Base-by-base conservation (phyloP, 53 echinoderm and acorn worm genomes). In the Mesocentrotus franciscanus region DNA sequence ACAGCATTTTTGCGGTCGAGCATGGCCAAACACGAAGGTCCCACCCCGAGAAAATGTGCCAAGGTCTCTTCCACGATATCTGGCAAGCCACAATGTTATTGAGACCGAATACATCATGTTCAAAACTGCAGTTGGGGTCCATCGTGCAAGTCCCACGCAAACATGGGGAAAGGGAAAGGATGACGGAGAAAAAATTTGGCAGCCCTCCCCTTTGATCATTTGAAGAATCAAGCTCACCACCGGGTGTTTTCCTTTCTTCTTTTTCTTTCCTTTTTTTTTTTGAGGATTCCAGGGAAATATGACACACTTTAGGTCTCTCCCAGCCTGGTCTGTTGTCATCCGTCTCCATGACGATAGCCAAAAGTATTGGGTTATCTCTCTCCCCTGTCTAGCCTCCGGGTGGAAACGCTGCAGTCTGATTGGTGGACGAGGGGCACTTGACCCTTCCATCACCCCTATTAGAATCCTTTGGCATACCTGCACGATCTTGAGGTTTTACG, bases 301-400 rank as follows among this genome's bases (percentile, higher is more conserved):
- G 56, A 92, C 72, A 66, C 92, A 92, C 66, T 56, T 58, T 92
- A 75, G 92, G 92, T 92, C 92, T 74, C 74, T 75, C 92, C 68
- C 92, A 42, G 24, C 74, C 74, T 32, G 56, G 91, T 71, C 55
- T 92, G 92, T 92, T 92, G 92, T 92, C 72, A 72, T 72, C 42
- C 0, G 92, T 92, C 16, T 32, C 75, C 75, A 56, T 92, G 92
- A 49, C 68, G 56, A 92, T 74, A 92, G 92, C 92, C 91, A 66
- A 92, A 92, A 92, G 92, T 92, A 92, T 92, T 92, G 92, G 92
- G 92, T 92, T 92, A 92, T 92, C 92, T 92, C 56, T 92, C 75
- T 36, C 92, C 74, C 92, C 92, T 92, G 92, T 92, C 92, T 92
- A 91, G 92, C 92, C 92, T n/a, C 55, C 9, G 74, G 92, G 92